A percentile compares a stretch with the other conserved stretches of the same genome.
These are phyloP conservation scores for Pseudococcus longispinus DNA, from an alignment of 2,888 invertebrate species.

Conservation along the genomic window DNA sequence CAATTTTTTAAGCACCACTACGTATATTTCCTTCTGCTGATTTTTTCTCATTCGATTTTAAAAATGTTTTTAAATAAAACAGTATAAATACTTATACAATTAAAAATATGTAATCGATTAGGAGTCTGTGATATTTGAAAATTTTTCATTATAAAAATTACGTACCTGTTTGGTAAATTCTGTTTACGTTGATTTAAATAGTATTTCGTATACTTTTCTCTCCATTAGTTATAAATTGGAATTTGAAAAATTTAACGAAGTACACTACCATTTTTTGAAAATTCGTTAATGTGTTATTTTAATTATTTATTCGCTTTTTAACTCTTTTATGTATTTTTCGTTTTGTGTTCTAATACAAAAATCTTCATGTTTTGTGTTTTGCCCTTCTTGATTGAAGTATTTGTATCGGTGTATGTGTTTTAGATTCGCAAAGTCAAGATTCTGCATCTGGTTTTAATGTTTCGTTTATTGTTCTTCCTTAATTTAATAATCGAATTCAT, in stretches of 20 bases:
- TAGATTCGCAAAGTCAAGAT: background rate
- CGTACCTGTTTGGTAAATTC: slow-evolving; percentile 22
- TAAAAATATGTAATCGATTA: background rate
- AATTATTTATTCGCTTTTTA: slow-evolving; percentile 21
- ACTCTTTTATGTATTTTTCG: background rate
- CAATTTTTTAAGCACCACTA: background rate
- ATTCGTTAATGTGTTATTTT: background rate
- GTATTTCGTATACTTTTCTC: background rate
- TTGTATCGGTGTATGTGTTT: background rate
- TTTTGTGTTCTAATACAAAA: background rate
- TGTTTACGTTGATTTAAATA: background rate
- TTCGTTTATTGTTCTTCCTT: background rate
- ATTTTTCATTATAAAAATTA: slow-evolving; percentile 6
- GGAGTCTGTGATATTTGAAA: slow-evolving; percentile 42
- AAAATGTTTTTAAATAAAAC: background rate
- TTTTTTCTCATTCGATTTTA: slow-evolving; percentile 12
- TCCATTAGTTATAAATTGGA: background rate
- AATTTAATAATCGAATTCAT: background rate
- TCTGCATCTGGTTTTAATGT: background rate
- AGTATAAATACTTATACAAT: background rate
- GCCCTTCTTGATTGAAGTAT: background rate
- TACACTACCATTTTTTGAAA: slow-evolving; percentile 6
- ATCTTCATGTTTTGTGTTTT: background rate
- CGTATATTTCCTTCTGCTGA: slow-evolving; percentile 31
- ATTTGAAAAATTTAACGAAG: slow-evolving; percentile 3